Percentiles rank a stretch among this genome's conserved stretches.
phyloP scores from a whole-genome alignment of 2,888 invertebrate species.

The Xylophagus ater region DNA sequence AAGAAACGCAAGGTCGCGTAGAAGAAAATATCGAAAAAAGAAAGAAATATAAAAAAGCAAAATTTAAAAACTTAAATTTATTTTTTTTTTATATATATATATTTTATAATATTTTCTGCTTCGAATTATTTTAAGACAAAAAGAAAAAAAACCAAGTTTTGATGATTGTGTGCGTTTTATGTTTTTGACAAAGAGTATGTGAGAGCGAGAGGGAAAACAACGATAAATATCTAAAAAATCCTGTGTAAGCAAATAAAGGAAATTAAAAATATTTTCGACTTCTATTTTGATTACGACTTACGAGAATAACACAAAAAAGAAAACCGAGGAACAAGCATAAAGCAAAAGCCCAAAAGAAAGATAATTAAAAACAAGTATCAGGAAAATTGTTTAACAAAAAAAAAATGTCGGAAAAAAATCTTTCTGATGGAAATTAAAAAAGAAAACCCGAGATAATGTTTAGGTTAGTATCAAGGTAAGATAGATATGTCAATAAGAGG shows the following conservation, averaged over 20 bases:
- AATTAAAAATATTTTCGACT: too few relatives aligned
- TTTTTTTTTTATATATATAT: too few relatives aligned
- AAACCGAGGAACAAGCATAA: not conserved
- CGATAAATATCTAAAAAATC: too few relatives aligned
- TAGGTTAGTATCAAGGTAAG: constrained; percentile 12
- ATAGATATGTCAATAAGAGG: not conserved
- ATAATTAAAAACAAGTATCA: not conserved
- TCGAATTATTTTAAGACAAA: too few relatives aligned
- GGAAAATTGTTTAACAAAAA: not conserved
- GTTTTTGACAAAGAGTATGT: too few relatives aligned
- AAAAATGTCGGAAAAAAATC: constrained; percentile 6
- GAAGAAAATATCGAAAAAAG: constrained; percentile 5
- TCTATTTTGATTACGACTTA: too few relatives aligned
- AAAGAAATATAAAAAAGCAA: not conserved
- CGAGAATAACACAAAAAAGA: too few relatives aligned
- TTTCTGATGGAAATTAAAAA: constrained; percentile 10
- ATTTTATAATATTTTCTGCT: too few relatives aligned
- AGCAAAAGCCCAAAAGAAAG: not conserved
- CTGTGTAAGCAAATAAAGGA: too few relatives aligned
- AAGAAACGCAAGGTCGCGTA: constrained; percentile 8
- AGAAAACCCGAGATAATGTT: constrained; percentile 12
- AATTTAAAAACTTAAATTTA: not conserved
- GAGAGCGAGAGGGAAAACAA: too few relatives aligned
- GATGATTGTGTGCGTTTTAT: too few relatives aligned
- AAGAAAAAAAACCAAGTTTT: too few relatives aligned